Base-by-base conservation (phyloP, 2,113 vertebrate species). In the Periophthalmodon schlosseri region DNA sequence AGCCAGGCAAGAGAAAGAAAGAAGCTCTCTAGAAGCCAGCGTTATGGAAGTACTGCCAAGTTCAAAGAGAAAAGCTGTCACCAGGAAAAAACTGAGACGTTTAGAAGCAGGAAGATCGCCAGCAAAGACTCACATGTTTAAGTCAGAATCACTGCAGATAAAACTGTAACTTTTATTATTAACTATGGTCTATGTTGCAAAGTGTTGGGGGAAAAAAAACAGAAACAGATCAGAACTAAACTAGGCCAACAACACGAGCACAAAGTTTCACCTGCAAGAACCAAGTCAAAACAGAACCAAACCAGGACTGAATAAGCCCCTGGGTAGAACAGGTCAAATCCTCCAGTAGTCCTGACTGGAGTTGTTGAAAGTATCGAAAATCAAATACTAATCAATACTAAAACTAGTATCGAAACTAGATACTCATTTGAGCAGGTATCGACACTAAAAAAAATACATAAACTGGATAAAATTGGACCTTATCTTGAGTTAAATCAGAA, bases 21-120 rank as follows among this genome's bases (percentile, higher is more conserved):
- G 15, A 85, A 86, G 87, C 84, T 86, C 86, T 84, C 84, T 77
- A 82, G 78, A 80, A 61, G 85, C 44, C 46, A 81, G 44, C 76
- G 24, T 60, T 60, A 46, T 70, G 80, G 70, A 74, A 46, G 13
- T 54, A 44, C 60, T 16, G 28, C 49, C 4, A 69, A 69, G 63
- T 65, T 52, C 11, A 46, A 9, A 52, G 47, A 49, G 23, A 5
- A 3, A 65, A 65, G n/a, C 18, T 36, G 21, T 65, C 63, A 60
- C 57, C 57, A 36, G 34, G 7, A 39, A 63, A 63, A 39, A 63
- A 63, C 58, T 28, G 15, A 33, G 7, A 63, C 8, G 28, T 23
- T 24, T 23, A 58, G 23, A 44, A 60, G 57, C 9, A 57, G 9
- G 21, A 60, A 58, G 21, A 60, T 60, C 57, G 24, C 57, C 57